These are phyloP conservation scores for Eclectus roratus DNA, from an alignment of 2,113 vertebrate genomes.

Conservation along the genomic window DNA sequence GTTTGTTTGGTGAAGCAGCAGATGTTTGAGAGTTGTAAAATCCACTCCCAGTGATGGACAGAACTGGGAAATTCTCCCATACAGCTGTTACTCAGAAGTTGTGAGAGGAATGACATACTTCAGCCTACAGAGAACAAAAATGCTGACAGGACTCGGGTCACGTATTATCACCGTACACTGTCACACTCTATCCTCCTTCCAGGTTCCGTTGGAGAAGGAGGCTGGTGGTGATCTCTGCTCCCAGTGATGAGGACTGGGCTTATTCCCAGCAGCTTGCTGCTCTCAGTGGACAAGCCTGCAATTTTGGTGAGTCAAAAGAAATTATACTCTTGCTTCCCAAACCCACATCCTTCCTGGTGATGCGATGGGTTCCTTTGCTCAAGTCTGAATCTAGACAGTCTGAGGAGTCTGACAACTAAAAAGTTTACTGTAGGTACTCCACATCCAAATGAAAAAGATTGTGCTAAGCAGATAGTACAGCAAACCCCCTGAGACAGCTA, in stretches of 20 bases:
- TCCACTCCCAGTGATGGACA: neutral
- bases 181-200: neutral
- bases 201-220: constrained; percentile 98
- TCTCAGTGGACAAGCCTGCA: constrained; percentile 94
- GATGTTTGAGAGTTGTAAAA: neutral
- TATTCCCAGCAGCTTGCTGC: constrained; percentile 97
- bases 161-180: fast-evolving
- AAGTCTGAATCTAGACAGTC: neutral
- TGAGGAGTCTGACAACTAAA: neutral
- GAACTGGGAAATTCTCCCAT: neutral
- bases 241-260: constrained; percentile 95
- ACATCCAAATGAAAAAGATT: neutral
- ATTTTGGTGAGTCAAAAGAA: constrained; percentile 87
- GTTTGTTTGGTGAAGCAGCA: neutral
- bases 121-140: neutral
- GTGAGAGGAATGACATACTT: neutral
- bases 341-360: constrained; percentile 39
- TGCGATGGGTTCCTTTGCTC: constrained; percentile 2
- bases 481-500: neutral
- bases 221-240: constrained; percentile 93
- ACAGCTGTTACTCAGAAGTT: neutral
- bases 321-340: constrained; percentile 2
- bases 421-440: neutral
- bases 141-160: neutral
- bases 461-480: neutral